Base-by-base conservation (phyloP, 2,888 invertebrate species). In the Lysandra coridon region DNA sequence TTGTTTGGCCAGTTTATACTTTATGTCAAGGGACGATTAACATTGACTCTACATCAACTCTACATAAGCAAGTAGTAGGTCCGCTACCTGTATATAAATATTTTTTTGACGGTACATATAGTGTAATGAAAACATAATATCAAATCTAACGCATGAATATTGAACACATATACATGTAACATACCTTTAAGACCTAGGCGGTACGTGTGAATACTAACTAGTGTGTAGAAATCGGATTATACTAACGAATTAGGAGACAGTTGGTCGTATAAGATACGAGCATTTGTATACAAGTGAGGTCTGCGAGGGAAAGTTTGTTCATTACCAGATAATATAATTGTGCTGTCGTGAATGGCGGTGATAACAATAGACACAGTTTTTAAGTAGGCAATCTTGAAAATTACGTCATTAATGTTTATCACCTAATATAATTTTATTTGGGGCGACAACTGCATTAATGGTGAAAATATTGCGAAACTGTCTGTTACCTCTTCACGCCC, bases 231-330 rank as follows among this genome's bases (percentile, higher is more conserved):
- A 69, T 69, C 69, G 33, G 69, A 69, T 69, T 69, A 69, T 69
- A 69, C 33, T 37, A 69, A 69, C 37, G 69, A 69, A 69, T 69
- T 69, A 69, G 33, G 69, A 69, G 69, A 69, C 69, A 69, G 30
- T 69, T 69, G 69, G 69, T 69, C 64, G 64, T 69, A 69, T 33
- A 33, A 69, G 69, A 14, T 14, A 33, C 12, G 33, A 33, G 69
- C 12, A 69, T 69, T 69, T 33, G 69, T 69, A 69, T 69, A 69
- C 69, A 33, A 69, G 69, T 64, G 12, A 64, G 69, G 23, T 17
- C 33, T 69, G 69, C 3, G 4, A 69, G 69, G 14, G 69, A 37
- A 69, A 69, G 33, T 69, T 33, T 3, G 33, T 69, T 33, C 14
- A 37, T 64, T 64, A 64, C 10, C 10, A 12, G 64, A 64, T 64